Base-by-base conservation (phyloP, 2,888 invertebrate species). In the Fissipunctia ypsillon region DNA sequence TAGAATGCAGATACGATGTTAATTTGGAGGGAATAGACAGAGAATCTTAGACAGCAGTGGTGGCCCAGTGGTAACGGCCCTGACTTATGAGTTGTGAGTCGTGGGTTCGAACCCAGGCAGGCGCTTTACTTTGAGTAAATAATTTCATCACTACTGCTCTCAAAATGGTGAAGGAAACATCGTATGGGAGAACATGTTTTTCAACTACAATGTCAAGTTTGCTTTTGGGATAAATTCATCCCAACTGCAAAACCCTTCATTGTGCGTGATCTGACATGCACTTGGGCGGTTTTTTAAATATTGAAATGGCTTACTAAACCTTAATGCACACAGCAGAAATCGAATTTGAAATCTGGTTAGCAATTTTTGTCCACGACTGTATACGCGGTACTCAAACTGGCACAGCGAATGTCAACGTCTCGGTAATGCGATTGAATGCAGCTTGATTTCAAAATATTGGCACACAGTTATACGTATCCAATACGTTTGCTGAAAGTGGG, bases 1-100 rank as follows among this genome's bases (percentile, higher is more conserved):
- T 63, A 72, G 48, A 41, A 79, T 59, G 78, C 68, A 80, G 71
- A 80, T 80, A 59, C 28, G 10, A 68, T 69, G 73, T 79, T 78
- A 64, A 79, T 79, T 80, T 67, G 54, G 28, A 63, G 31, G 31
- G 60, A 64, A 78, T 45, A 28, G 65, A 57, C 43, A 19, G 16
- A 35, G 6, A 28, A 41, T 54, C 56, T 66, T 63, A 16, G 14
- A n/a, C n/a, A n/a, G n/a, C n/a, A n/a, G n/a, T n/a, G n/a, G n/a
- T n/a, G n/a, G n/a, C n/a, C n/a, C n/a, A n/a, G n/a, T n/a, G n/a
- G n/a, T n/a, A n/a, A n/a, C n/a, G n/a, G n/a, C n/a, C n/a, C n/a
- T n/a, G n/a, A n/a, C n/a, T n/a, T n/a, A n/a, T n/a, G n/a, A n/a
- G n/a, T n/a, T n/a, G n/a, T n/a, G n/a, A n/a, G n/a, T n/a, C n/a